Conservation (phyloP, 2,113 vertebrate genomes). For the Ia io region DNA sequence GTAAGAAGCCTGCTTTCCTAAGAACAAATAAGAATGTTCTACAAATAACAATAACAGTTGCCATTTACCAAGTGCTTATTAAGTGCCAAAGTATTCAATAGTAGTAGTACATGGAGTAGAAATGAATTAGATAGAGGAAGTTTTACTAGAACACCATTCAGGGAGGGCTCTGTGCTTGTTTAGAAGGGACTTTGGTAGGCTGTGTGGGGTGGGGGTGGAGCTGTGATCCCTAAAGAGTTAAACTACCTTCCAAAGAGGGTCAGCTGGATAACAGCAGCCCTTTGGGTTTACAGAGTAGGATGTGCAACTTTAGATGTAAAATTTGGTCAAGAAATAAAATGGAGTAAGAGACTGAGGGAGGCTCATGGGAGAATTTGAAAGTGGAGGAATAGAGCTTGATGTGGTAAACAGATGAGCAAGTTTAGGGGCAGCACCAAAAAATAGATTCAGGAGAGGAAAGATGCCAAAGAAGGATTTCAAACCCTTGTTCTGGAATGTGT, state of each 20-base stretch:
- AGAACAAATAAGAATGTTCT: not conserved
- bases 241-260: not conserved
- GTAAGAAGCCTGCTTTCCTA: not conserved
- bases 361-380: not conserved
- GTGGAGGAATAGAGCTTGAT: not conserved
- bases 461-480: not conserved
- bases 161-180: not conserved
- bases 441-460: not conserved
- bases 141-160: not conserved
- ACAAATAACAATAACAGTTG: not conserved
- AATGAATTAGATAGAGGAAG: not conserved
- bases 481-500: not conserved
- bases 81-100: not conserved
- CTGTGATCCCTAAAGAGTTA: not conserved
- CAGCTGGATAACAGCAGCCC: not conserved
- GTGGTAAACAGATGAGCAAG: not conserved
- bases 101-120: not conserved
- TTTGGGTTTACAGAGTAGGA: not conserved
- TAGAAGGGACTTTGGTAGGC: not conserved
- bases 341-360: not conserved
- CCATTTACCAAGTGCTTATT: not conserved
- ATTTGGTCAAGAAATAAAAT: not conserved
- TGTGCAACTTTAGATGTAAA: not conserved
- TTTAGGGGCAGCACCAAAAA: not conserved
- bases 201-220: fast-evolving